A percentile compares a stretch with the other conserved stretches of the same genome.
phyloP scores from a whole-genome alignment of 1,140 invertebrate species.

The Orchestia grillus region DNA sequence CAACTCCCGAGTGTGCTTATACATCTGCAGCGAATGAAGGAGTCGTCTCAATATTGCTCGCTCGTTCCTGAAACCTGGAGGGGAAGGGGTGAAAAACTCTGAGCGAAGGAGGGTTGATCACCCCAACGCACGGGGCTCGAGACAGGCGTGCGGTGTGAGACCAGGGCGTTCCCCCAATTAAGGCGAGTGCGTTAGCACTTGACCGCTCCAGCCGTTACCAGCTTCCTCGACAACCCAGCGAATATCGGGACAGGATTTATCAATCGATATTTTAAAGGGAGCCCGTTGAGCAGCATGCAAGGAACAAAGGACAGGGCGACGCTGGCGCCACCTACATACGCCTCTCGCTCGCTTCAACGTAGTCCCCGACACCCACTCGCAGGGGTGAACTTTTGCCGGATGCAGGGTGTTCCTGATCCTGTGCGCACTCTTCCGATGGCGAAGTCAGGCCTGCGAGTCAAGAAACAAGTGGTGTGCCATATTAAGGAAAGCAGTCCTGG shows the following conservation, averaged over 20 bases:
- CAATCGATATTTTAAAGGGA: constrained; percentile 56
- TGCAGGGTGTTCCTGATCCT: background rate
- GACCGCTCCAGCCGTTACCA: background rate
- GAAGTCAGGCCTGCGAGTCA: background rate
- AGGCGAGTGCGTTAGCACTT: background rate
- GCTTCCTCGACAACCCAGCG: constrained; percentile 16
- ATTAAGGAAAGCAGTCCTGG: no score
- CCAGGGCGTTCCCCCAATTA: background rate
- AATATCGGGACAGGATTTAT: constrained; percentile 45
- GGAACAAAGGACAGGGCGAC: constrained; percentile 45
- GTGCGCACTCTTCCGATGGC: background rate
- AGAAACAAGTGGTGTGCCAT: no score
- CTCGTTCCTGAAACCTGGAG: no score
- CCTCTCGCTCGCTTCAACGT: background rate
- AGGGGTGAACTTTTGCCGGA: background rate
- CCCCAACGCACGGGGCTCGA: background rate
- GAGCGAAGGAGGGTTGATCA: no score
- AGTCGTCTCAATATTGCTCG: no score
- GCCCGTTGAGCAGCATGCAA: background rate
- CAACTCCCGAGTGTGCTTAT: no score
- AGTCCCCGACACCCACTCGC: background rate
- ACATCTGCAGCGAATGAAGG: no score
- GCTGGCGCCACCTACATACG: constrained; percentile 40
- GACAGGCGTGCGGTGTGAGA: background rate
- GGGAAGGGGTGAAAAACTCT: no score